Percentiles rank a stretch among this genome's conserved stretches.
Conservation (phyloP, 2,797 vertebrate species). For the Mallotus villosus region DNA sequence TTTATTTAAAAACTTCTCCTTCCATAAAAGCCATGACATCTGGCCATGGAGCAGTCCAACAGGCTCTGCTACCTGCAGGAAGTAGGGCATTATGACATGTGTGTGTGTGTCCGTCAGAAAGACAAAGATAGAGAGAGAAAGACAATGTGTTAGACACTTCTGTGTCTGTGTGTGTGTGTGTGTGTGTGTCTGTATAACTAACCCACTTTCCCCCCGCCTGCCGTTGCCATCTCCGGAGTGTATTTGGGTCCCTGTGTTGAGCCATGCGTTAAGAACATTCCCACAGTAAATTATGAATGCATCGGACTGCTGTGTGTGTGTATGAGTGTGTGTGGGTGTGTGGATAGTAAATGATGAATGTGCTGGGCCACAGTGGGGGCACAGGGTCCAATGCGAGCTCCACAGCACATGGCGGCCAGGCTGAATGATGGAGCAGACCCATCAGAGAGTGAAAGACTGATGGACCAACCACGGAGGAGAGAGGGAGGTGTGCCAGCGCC, state of each 20-base stretch:
- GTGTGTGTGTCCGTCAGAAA: not conserved
- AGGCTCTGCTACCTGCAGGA: constrained; percentile 3
- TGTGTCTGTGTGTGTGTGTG: constrained; percentile 10
- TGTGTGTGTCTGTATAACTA: constrained; percentile 22
- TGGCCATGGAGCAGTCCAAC: constrained; percentile 11
- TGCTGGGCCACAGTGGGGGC: constrained; percentile 42
- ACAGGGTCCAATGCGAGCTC: constrained; percentile 57
- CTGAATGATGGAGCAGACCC: constrained; percentile 16
- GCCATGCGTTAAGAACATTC: constrained; percentile 76
- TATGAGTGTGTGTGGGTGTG: constrained; percentile 6
- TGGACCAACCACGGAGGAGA: not conserved
- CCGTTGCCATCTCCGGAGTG: constrained; percentile 46
- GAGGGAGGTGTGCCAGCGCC: constrained; percentile 8
- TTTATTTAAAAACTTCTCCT: constrained; percentile 12
- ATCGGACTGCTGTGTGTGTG: constrained; percentile 29
- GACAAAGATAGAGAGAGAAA: not conserved
- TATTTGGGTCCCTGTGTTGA: constrained; percentile 65
- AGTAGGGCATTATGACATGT: constrained; percentile 49
- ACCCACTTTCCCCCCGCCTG: constrained; percentile 32
- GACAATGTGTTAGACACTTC: not conserved
- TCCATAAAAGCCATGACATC: constrained; percentile 15
- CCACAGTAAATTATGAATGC: constrained; percentile 76
- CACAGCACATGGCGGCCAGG: constrained; percentile 35
- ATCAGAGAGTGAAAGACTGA: not conserved
- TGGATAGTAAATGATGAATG: constrained; percentile 70